Evolutionary conservation across 2,113 vertebrate genomes (phyloP).

Genomic region (Apodemus sylvaticus): DNA sequence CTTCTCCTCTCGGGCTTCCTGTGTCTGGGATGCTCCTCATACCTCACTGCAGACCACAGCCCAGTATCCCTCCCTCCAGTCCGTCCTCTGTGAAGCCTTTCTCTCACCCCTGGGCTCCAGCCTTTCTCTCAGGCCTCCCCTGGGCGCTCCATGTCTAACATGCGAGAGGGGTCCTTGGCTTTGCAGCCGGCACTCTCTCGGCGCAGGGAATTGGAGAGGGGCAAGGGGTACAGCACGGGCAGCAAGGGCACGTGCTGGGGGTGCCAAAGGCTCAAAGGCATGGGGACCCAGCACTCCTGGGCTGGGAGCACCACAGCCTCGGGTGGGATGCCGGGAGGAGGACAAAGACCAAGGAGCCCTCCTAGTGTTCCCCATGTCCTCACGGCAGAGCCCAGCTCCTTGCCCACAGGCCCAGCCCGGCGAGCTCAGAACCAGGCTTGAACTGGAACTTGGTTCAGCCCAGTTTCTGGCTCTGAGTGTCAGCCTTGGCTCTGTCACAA

Average conservation of each 20-base stretch:
- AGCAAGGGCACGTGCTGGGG: constrained; percentile 45
- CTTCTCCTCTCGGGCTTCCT: background rate
- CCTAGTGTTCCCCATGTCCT: fast-evolving
- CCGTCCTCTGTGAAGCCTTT: fast-evolving
- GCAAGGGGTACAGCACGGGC: background rate
- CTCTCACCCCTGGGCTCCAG: too few species aligned
- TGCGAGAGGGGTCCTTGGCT: background rate
- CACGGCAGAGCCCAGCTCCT: background rate
- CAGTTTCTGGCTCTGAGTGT: background rate
- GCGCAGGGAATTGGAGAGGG: background rate
- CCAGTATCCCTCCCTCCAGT: too few species aligned
- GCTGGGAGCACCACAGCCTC: constrained; percentile 83
- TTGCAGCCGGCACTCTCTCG: too few species aligned
- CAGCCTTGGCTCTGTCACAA: background rate
- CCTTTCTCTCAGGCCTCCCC: background rate
- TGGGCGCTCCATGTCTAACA: background rate
- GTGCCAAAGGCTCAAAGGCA: constrained; percentile 80
- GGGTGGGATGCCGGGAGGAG: constrained; percentile 78
- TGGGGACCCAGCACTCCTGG: constrained; percentile 82
- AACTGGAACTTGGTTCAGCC: background rate
- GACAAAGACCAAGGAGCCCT: constrained; percentile 74
- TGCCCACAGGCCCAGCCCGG: background rate
- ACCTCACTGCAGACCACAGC: background rate
- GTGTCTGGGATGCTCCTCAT: background rate
- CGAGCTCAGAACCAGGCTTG: too few species aligned